Percentiles rank a stretch among this genome's conserved stretches.
Evolutionary conservation across 1,140 invertebrate genomes (phyloP).

Genomic region (Eueides isabella): DNA sequence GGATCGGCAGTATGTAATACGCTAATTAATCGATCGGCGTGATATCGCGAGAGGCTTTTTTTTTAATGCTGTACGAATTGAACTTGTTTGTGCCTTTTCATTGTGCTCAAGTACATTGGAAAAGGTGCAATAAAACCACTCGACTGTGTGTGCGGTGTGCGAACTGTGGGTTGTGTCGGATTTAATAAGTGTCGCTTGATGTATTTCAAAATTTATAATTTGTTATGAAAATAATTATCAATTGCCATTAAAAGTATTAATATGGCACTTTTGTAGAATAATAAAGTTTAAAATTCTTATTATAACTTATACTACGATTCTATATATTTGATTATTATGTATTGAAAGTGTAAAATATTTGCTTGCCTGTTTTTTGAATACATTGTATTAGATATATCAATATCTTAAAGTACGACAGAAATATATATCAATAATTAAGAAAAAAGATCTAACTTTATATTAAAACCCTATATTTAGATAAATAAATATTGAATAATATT

Average conservation of each 20-base stretch:
- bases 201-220: not conserved
- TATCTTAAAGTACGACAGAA: no score
- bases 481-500: no score
- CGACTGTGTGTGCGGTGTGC: conserved; percentile 20
- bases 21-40: conserved; percentile 77
- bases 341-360: no score
- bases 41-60: conserved; percentile 55
- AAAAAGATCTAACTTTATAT: no score
- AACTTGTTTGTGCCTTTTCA: conserved; percentile 27
- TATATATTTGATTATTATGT: no score
- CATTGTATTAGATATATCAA: no score
- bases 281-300: no score
- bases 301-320: no score
- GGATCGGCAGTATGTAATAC: conserved; percentile 78
- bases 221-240: not conserved
- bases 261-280: not conserved
- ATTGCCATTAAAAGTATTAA: not conserved
- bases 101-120: conserved; percentile 29
- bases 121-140: conserved; percentile 26
- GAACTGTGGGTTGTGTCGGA: not conserved
- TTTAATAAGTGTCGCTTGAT: not conserved
- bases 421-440: no score
- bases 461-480: no score
- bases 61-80: conserved; percentile 51
- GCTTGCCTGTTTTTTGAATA: no score